Conservation (phyloP, 2,797 vertebrate species). For the Caiman crocodilus region DNA sequence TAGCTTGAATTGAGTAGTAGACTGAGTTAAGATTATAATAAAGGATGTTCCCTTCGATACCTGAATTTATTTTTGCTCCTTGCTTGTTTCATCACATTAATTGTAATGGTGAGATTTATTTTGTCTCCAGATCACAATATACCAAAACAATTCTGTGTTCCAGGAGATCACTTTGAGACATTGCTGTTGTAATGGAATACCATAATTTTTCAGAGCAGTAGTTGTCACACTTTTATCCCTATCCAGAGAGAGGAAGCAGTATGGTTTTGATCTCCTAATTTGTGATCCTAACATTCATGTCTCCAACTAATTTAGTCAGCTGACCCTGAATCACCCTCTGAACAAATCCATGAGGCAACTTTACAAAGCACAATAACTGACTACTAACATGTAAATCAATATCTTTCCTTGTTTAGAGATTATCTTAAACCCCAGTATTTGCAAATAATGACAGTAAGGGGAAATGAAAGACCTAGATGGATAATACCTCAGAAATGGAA, state of each 20-base stretch:
- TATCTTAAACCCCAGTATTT: background rate
- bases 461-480: background rate
- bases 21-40: background rate
- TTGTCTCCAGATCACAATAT: too few relatives aligned
- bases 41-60: background rate
- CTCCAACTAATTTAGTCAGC: background rate
- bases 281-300: background rate
- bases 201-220: background rate
- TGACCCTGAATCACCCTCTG: background rate
- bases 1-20: background rate
- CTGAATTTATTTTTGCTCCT: background rate
- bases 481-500: constrained; percentile 1
- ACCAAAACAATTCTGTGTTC: background rate
- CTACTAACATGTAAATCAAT: background rate
- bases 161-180: background rate
- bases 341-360: background rate
- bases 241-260: too few relatives aligned
- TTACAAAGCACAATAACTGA: background rate
- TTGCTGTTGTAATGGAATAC: background rate
- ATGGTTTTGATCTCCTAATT: background rate
- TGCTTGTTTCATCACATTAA: background rate
- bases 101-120: background rate
- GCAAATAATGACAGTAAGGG: background rate
- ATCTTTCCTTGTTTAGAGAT: background rate
- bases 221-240: background rate